Base-by-base conservation (phyloP, 2,888 invertebrate genomes). In the Ormia ochracea region DNA sequence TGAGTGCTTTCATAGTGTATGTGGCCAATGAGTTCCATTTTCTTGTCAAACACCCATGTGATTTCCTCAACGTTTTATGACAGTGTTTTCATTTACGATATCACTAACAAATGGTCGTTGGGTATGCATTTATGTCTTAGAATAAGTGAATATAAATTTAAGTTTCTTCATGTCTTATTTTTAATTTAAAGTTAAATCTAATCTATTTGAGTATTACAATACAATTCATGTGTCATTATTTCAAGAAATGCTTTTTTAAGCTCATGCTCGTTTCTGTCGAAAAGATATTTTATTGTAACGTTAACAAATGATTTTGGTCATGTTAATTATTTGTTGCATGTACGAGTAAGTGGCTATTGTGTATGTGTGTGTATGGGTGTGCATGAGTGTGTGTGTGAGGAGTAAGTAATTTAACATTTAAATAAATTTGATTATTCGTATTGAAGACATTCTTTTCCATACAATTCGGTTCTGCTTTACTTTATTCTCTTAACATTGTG, bases 261-360 rank as follows among this genome's bases (percentile, higher is more conserved):
- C 6, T 3, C 28, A 28, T 28, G 28, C 6, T 4, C 6, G 28
- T 43, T 63, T 63, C 45, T 43, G 3, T 48, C n/a, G 31, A 45
- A 56, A 31, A 43, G 56, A 12, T 14, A 12, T 38, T n/a, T 38
- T 38, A n/a, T 38, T 41, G 4, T 41, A 17, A 41, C 41, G 41
- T 56, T 54, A 48, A 65, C 19, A 50, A 58, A 36, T 66, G 31
- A 50, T 66, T 66, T 65, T 50, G 73, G 45, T 73, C 45, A 56
- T 65, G 19, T 63, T 54, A 43, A 45, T 72, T 72, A 31, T 43
- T 63, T 54, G 23, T 43, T 31, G 7, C 26, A 5, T 14, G 23
- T 61, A n/a, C n/a, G n/a, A n/a, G n/a, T n/a, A n/a, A n/a, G n/a
- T n/a, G n/a, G n/a, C n/a, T n/a, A n/a, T n/a, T n/a, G n/a, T n/a